A percentile compares a stretch with the other conserved stretches of the same genome.
These are phyloP conservation scores for Callopanchax toddi DNA, from an alignment of 2,113 vertebrate species.

Conservation along the genomic window DNA sequence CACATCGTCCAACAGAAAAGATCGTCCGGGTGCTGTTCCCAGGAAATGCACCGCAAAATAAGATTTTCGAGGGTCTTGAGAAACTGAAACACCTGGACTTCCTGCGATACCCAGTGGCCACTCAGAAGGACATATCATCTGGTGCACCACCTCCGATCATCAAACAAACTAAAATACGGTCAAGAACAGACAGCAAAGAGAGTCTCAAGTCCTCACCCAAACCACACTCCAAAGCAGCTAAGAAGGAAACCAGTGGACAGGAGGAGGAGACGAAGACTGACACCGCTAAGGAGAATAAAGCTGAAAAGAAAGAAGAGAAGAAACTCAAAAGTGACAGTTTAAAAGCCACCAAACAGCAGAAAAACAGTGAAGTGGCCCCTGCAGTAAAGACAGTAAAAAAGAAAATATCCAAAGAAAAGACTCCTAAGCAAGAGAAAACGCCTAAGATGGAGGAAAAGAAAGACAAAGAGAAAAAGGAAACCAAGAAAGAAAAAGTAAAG, in stretches of 20 bases:
- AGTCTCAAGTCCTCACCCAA: slow-evolving; percentile 92
- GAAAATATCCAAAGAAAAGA: slow-evolving; percentile 89
- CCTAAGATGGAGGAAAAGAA: slow-evolving; percentile 93
- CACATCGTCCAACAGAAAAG: slow-evolving; percentile 92
- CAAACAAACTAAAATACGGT: slow-evolving; percentile 94
- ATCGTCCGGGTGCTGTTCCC: slow-evolving; percentile 97
- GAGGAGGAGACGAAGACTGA: slow-evolving; percentile 86
- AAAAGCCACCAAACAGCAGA: slow-evolving; percentile 84
- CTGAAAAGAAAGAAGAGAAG: slow-evolving; percentile 85
- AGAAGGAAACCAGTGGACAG: slow-evolving; percentile 84
- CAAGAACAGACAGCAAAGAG: slow-evolving; percentile 95
- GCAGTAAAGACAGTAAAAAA: slow-evolving; percentile 89
- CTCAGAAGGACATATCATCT: slow-evolving; percentile 90
- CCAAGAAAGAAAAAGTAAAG: slow-evolving; percentile 86
- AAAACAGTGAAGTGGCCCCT: slow-evolving; percentile 81
- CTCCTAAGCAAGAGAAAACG: slow-evolving; percentile 87
- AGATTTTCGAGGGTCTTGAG: slow-evolving; percentile 97
- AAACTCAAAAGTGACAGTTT: slow-evolving; percentile 85
- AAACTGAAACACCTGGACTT: slow-evolving; percentile 96
- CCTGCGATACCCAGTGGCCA: slow-evolving; percentile 92
- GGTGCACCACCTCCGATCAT: slow-evolving; percentile 84
- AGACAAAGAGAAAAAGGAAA: slow-evolving; percentile 93
- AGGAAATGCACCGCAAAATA: slow-evolving; percentile 97
- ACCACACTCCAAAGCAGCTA: slow-evolving; percentile 83
- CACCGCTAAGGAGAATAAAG: slow-evolving; percentile 85